phyloP scores from a whole-genome alignment of 2,113 vertebrate genomes.

The Dermatemys mawii region DNA sequence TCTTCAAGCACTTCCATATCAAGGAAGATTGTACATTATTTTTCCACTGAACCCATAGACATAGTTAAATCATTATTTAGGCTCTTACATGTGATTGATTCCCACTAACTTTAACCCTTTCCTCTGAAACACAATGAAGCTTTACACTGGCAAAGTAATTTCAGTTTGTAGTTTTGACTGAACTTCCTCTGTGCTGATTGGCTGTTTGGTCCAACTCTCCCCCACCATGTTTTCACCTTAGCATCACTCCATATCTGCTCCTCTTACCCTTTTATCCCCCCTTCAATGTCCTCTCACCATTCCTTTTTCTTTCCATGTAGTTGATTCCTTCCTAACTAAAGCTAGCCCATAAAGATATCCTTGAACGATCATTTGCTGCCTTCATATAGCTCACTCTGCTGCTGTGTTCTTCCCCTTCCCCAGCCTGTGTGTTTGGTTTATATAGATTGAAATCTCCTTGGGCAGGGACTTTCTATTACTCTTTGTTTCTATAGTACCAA shows the following conservation, averaged over 20 bases:
- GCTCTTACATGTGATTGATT: background rate
- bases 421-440: background rate
- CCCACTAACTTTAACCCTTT: background rate
- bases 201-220: background rate
- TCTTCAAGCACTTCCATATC: background rate
- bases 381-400: background rate
- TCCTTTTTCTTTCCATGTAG: background rate
- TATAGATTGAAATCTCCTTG: background rate
- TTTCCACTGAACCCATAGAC: background rate
- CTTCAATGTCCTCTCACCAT: background rate
- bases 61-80: background rate
- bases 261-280: background rate
- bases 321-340: background rate
- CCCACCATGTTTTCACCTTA: background rate
- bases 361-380: background rate
- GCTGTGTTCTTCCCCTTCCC: background rate
- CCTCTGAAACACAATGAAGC: background rate
- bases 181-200: background rate
- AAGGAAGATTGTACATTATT: background rate
- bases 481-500: background rate
- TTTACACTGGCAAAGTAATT: background rate
- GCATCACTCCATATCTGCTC: too few relatives aligned
- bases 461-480: background rate
- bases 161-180: background rate
- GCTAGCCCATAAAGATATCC: background rate